phyloP scores from a whole-genome alignment of 2,113 vertebrate genomes.

The Xiphophorus maculatus region DNA sequence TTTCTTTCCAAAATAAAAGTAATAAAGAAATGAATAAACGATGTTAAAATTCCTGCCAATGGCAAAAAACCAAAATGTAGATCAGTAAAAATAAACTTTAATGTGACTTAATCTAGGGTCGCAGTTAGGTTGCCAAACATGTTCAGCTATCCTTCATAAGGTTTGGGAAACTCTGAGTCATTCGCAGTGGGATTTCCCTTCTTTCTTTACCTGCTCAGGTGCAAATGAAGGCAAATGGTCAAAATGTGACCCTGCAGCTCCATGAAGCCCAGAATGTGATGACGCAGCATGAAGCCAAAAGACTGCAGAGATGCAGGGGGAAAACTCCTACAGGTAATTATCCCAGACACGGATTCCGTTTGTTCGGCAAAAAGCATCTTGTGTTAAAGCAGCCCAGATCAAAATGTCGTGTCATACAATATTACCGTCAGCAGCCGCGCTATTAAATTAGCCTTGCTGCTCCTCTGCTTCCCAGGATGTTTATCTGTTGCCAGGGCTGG shows the following conservation, averaged over 20 bases:
- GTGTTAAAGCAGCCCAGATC: slow-evolving; percentile 71
- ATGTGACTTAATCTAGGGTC: slow-evolving; percentile 34
- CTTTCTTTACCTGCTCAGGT: neutral
- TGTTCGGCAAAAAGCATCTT: slow-evolving; percentile 63
- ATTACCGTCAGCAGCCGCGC: slow-evolving; percentile 64
- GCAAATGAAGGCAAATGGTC: slow-evolving; percentile 42
- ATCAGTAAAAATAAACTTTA: no score
- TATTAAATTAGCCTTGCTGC: slow-evolving; percentile 51
- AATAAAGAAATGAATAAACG: no score
- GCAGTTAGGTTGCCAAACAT: slow-evolving; percentile 63
- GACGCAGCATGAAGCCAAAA: slow-evolving; percentile 15
- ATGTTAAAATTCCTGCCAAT: no score
- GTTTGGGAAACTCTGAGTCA: slow-evolving; percentile 52
- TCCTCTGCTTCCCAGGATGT: slow-evolving; percentile 60
- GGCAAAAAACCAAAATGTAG: no score
- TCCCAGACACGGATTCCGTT: slow-evolving; percentile 64
- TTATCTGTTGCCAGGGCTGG: slow-evolving; percentile 68
- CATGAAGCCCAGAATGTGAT: neutral
- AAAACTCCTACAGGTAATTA: slow-evolving; percentile 63
- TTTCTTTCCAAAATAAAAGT: no score
- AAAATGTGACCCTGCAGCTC: neutral
- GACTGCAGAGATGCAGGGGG: neutral
- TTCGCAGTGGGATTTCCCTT: slow-evolving; percentile 31
- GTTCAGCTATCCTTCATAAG: slow-evolving; percentile 53
- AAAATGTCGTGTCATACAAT: slow-evolving; percentile 62